A percentile compares a stretch with the other conserved stretches of the same genome.
Conservation (phyloP, 2,797 vertebrate genomes). For the Anguilla anguilla region DNA sequence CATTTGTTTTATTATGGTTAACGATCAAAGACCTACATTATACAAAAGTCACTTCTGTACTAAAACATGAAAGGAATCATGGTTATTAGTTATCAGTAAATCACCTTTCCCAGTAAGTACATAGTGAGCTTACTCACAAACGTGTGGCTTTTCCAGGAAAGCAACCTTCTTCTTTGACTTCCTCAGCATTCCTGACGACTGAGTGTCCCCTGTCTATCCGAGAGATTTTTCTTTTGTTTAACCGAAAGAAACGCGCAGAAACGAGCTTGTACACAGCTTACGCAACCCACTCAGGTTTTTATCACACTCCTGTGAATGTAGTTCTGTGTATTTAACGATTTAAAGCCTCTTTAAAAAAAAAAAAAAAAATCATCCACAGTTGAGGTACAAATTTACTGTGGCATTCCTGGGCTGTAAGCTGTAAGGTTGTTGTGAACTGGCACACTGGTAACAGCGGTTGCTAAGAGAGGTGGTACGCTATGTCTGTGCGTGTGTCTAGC, state of each 20-base stretch:
- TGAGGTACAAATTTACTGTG: neutral
- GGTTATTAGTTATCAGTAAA: neutral
- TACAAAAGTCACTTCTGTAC: neutral
- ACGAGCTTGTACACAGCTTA: neutral
- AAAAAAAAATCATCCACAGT: neutral
- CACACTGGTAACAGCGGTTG: neutral
- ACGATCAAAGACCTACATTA: conserved; percentile 9
- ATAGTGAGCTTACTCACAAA: neutral
- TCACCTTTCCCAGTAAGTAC: neutral
- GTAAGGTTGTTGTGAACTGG: neutral
- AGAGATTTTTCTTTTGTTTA: neutral
- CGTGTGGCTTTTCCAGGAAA: neutral
- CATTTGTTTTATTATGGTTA: neutral
- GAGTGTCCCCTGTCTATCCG: neutral
- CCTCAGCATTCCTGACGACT: conserved; percentile 1
- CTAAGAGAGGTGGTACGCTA: neutral
- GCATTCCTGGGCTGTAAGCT: neutral
- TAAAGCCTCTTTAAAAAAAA: neutral
- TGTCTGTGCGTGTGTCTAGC: neutral
- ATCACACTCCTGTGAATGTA: neutral
- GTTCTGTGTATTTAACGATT: neutral
- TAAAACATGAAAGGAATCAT: neutral
- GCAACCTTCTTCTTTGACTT: conserved; percentile 5
- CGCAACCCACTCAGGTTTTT: neutral
- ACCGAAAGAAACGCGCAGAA: neutral